A percentile compares a stretch with the other conserved stretches of the same genome.
Evolutionary conservation across 1,140 invertebrate genomes (phyloP).

Genomic region (Neuroterus valhalla): DNA sequence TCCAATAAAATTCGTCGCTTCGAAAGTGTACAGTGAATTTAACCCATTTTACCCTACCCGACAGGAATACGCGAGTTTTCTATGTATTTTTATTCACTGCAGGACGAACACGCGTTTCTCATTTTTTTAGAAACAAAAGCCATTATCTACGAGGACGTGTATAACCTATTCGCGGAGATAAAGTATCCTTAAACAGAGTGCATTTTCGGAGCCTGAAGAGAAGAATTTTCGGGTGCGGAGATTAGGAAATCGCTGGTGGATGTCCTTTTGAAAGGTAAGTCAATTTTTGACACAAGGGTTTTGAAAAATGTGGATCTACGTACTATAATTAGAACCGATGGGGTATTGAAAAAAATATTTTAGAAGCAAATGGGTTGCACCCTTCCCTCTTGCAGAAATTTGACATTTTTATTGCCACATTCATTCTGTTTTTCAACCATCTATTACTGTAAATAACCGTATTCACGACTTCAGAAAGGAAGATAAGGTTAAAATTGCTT

Average conservation of each 20-base stretch:
- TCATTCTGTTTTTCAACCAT: not conserved
- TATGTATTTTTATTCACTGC: not conserved
- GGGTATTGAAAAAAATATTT: not conserved
- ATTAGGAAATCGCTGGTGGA: not conserved
- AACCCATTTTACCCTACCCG: not conserved
- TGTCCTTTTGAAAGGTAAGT: not conserved
- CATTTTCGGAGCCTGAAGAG: not conserved
- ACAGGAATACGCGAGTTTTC: not conserved
- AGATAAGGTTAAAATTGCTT: too few relatives aligned
- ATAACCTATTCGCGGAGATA: not conserved
- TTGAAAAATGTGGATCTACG: not conserved
- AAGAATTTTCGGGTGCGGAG: not conserved
- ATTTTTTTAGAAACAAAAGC: not conserved
- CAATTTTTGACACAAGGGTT: not conserved
- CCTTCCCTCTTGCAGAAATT: not conserved
- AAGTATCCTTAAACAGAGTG: slow-evolving; percentile 10
- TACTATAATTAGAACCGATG: not conserved
- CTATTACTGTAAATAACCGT: not conserved
- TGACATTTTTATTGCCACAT: not conserved
- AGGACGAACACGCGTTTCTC: not conserved
- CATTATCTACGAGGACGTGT: not conserved
- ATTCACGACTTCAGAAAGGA: too few relatives aligned
- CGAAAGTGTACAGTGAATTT: not conserved
- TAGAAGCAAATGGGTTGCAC: not conserved
- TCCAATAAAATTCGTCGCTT: not conserved